Base-by-base conservation (phyloP, 2,888 invertebrate species). In the Boloria euphrosyne region DNA sequence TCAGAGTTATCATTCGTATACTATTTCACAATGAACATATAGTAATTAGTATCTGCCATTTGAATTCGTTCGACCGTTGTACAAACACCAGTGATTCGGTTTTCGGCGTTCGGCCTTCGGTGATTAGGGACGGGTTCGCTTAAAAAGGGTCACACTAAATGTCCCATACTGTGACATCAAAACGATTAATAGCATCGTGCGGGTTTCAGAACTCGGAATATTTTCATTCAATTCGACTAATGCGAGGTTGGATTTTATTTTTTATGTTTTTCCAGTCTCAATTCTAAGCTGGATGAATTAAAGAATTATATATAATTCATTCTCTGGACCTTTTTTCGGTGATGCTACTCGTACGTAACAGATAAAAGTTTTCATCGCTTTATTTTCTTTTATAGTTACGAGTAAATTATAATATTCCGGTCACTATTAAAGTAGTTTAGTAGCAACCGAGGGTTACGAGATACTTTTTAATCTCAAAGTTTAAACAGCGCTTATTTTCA, bases 101-200 rank as follows among this genome's bases (percentile, higher is more conserved):
- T 82, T 84, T 83, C 78, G 80, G 81, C 80, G 78, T 85, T 85
- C 81, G 81, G 79, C 78, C 81, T 84, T 82, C 78, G 78, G 77
- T 82, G 86, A 87, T 87, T 87, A 88, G 82, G 83, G 81, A 79
- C 85, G 83, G 85, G 84, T 86, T 84, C 83, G 81, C 82, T 84
- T 87, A 88, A 90, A 90, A 90, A 90, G 90, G 90, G 90, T 90
- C 89, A 87, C 88, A 89, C 90, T 90, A 89, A 91, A 90, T 89
- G 89, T 90, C 89, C 89, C 89, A 87, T 89, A 90, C 90, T 84
- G 89, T 85, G 90, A 90, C 90, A 90, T 88, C 89, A 81, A 85
- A 89, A 89, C 90, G 90, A 91, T 91, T 90, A 89, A 91, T 91
- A 90, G 84, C 82, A 79, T 80, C 79, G 82, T 80, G 83, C 74